Evolutionary conservation across 1,140 invertebrate genomes (phyloP), one percentile per base, ranked within the genome.

Genomic region (Drosophila yakuba): DNA sequence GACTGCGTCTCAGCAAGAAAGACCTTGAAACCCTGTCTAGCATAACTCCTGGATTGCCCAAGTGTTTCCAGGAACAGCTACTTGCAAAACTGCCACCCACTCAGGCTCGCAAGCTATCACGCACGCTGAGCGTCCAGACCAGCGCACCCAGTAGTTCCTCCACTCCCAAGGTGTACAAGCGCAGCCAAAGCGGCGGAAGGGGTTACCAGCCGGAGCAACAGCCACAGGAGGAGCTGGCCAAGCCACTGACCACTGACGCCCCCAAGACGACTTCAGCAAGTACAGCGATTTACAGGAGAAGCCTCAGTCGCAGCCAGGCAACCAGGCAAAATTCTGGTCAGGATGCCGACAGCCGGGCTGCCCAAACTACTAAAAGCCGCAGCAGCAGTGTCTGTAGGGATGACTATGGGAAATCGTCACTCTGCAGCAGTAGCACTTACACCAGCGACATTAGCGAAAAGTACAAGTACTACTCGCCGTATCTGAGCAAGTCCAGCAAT

Each of bases 1-100:
- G 94, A 69, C 93, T 95, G 72, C 93, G 94, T 89, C 93, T 95
- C 25, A 94, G 94, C 68, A 95, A 95, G 91, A 93, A 94, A 80
- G 95, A 95, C 92, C 93, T 94, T 74, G 93, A 94, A 74, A 95
- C 95, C 61, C 91, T 95, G 79, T 95, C 94, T 6, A 94, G 94
- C 72, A 93, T 95, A 47, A 95, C 95, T 52, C 95, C 95, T 8
- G 94, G 94, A 55, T 90, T 95, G 73, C 94, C 95, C 44, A 94
- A 94, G 72, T 93, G 94, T 35, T 94, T 95, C 77, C 94, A 95
- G 92, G 94, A 93, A 72, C 94, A 95, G 90, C 92, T 95, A 66
- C 91, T 95, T 44, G 94, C 94, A 57, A 94, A 95, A 83, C 90
- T 95, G 71, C 94, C 95, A 28, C 94, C 94, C 6, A 94, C 93